Percentiles rank a stretch among this genome's conserved stretches.
phyloP scores from a whole-genome alignment of 2,888 invertebrate genomes.

The Cetonia aurata region DNA sequence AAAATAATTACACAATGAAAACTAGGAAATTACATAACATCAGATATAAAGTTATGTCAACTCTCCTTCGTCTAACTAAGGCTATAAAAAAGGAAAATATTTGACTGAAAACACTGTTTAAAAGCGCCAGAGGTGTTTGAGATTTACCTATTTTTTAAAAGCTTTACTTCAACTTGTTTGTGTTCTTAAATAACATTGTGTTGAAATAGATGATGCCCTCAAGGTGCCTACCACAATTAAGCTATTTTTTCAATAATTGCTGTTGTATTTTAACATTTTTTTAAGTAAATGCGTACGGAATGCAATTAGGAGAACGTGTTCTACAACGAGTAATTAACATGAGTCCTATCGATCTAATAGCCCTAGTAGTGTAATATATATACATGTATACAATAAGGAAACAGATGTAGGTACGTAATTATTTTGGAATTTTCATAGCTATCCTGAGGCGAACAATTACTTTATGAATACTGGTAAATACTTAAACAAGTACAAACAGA shows the following conservation, averaged over 20 bases:
- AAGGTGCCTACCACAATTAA: not conserved
- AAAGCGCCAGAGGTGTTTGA: too few species aligned
- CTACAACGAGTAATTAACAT: slow-evolving; percentile 8
- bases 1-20: too few species aligned
- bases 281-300: not conserved
- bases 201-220: not conserved
- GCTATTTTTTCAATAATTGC: slow-evolving; percentile 11
- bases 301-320: not conserved
- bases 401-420: slow-evolving; percentile 14
- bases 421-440: slow-evolving; percentile 4
- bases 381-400: slow-evolving; percentile 4
- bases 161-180: too few species aligned
- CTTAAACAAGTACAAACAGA: not conserved
- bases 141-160: too few species aligned
- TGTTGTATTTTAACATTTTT: slow-evolving; percentile 8
- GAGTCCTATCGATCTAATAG: too few species aligned
- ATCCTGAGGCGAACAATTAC: slow-evolving; percentile 3
- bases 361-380: not conserved
- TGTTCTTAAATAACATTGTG: too few species aligned
- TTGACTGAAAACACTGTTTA: too few species aligned
- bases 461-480: slow-evolving; percentile 1
- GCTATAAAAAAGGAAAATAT: too few species aligned
- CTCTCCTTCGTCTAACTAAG: too few species aligned
- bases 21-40: too few species aligned
- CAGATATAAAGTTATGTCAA: too few species aligned